Evolutionary conservation across 2,797 vertebrate species (phyloP), one percentile per base, ranked within the genome.

Genomic region (Hapalemur alaotrensis): DNA sequence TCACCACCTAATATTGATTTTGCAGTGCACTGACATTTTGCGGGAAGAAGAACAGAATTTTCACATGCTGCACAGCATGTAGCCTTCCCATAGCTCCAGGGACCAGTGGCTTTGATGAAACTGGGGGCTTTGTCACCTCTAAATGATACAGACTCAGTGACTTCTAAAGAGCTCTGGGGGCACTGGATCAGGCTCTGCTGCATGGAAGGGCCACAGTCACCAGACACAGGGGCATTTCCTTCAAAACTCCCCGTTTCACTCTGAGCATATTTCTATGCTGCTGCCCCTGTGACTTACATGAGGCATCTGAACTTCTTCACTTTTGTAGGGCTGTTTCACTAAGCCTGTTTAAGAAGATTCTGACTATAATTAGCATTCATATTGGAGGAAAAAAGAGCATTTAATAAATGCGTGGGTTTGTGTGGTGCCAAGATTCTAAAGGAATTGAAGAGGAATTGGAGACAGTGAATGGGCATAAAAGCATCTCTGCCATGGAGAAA

Each of bases 51-150:
- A 48, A 23, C 9, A 6, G n/a, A 43, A 5, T 13, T 25, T 25
- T n/a, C 1, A 7, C 15, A 23, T 0, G 0, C 50, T 14, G 48
- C 48, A 4, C 0, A 59, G 82, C 25, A 1, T 2, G 25, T 13
- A 30, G 18, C 5, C 65, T 54, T 79, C 70, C 46, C 41, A 25
- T 0, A 28, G 22, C 65, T 41, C 50, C 23, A 22, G 46, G 28
- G 50, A 20, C 0, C 2, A 46, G 48, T 4, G 18, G 17, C 72
- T 84, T 20, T 81, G 83, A 4, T 32, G 13, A 30, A 18, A 7
- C 25, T 1, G 35, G 75, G 32, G 13, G 7, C 13, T 35, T 46
- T 63, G 75, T 57, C 8, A 1, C 32, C 43, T 41, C 52, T 28
- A 35, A 41, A 17, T 11, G 2, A 4, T 23, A 11, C 0, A 14